Percentiles rank a stretch among this genome's conserved stretches.
Evolutionary conservation across 2,888 invertebrate species (phyloP).

Genomic region (Nephrotoma guestfalica): DNA sequence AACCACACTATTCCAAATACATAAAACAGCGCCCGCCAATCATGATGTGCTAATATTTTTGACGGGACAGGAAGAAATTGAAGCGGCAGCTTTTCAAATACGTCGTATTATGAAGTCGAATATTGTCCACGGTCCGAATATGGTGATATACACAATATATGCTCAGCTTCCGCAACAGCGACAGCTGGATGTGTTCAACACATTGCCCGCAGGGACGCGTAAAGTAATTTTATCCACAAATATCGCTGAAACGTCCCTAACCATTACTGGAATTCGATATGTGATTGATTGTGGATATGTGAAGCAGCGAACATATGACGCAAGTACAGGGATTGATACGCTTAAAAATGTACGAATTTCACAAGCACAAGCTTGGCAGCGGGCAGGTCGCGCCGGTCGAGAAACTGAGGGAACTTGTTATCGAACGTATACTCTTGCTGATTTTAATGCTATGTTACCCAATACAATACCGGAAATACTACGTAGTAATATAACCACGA

Average conservation of each 20-base stretch:
- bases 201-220: constrained; percentile 54
- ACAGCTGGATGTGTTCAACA: constrained; percentile 75
- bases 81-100: constrained; percentile 62
- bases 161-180: constrained; percentile 76
- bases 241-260: constrained; percentile 95
- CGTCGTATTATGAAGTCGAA: constrained; percentile 52
- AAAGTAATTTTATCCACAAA: constrained; percentile 94
- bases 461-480: constrained; percentile 80
- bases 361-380: constrained; percentile 86
- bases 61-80: constrained; percentile 95
- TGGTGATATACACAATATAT: constrained; percentile 77
- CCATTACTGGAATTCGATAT: constrained; percentile 80
- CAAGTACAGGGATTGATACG: constrained; percentile 67
- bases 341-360: constrained; percentile 70
- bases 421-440: constrained; percentile 64
- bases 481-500: constrained; percentile 41
- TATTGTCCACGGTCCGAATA: constrained; percentile 43
- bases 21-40: constrained; percentile 64
- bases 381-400: constrained; percentile 84
- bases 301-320: constrained; percentile 74
- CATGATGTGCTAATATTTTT: constrained; percentile 86
- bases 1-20: constrained; percentile 80
- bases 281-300: constrained; percentile 89
- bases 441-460: constrained; percentile 54
- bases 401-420: constrained; percentile 76